Percentiles rank a stretch among this genome's conserved stretches.
phyloP scores from a whole-genome alignment of 2,888 invertebrate species.

The Mellilla xanthometata region DNA sequence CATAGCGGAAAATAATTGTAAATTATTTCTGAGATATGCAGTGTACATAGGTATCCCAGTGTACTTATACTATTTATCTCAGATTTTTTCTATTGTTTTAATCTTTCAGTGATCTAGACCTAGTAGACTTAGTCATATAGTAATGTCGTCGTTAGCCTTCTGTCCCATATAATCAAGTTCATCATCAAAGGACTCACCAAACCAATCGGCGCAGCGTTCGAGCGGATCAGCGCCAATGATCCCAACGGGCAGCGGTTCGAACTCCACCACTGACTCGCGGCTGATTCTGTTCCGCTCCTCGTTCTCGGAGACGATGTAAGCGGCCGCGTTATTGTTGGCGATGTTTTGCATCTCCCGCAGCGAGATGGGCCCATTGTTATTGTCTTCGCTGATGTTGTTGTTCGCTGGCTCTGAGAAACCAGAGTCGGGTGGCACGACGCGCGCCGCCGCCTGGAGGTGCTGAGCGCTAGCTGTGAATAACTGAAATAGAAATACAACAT shows the following conservation, averaged over 20 bases:
- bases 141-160: too few species aligned
- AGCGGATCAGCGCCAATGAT: conserved; percentile 64
- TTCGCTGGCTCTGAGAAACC: conserved; percentile 72
- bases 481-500: conserved; percentile 36
- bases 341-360: conserved; percentile 82
- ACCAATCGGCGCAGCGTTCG: conserved; percentile 72
- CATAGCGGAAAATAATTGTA: too few species aligned
- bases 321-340: conserved; percentile 79
- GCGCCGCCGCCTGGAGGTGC: conserved; percentile 68
- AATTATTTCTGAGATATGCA: too few species aligned
- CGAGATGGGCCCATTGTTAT: conserved; percentile 82
- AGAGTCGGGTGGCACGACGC: conserved; percentile 65
- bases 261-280: conserved; percentile 71
- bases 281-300: conserved; percentile 71
- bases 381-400: conserved; percentile 77
- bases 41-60: too few species aligned
- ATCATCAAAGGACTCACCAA: conserved; percentile 51
- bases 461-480: conserved; percentile 69
- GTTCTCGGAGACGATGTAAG: conserved; percentile 77
- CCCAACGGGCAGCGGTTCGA: conserved; percentile 65
- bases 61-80: too few species aligned
- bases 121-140: too few species aligned
- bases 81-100: too few species aligned
- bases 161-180: too few species aligned
- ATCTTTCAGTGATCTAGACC: too few species aligned